Base-by-base conservation (phyloP, 2,113 vertebrate species). In the Xerus inauris region DNA sequence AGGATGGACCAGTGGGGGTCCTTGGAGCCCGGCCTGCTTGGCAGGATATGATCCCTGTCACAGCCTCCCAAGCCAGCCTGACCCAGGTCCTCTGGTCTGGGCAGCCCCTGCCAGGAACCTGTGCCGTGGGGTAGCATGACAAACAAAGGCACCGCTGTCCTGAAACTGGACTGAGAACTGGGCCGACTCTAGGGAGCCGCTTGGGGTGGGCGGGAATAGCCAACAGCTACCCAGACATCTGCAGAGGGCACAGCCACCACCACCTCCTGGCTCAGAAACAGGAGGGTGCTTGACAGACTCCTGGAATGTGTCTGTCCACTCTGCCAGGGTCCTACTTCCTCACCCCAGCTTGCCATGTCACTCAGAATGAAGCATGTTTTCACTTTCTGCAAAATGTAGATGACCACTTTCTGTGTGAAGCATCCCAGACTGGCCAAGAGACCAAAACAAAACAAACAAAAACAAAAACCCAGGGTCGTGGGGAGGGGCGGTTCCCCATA, bases 191-290 rank as follows among this genome's bases (percentile, higher is more conserved):
- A 14, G 54, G 14, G 93, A 95, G 79, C 76, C 42, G 69, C 82
- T 76, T 0, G 57, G 96, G 67, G 45, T 76, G 94, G 84, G 35
- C 57, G 4, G 86, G 59, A 54, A 76, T 22, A 19, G 45, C 49
- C 77, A 79, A 38, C 93, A 93, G 94, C 84, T 91, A 97, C 65
- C 94, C 49, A 95, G 95, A 67, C 91, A 97, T 96, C 96, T 98
- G 95, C 0, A 0, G 32, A 35, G 67, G 89, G 65, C 30, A 2
- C 2, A 11, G 40, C 4, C 12, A 8, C 57, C 5, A 24, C 80
- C 30, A 22, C 9, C 32, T 79, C 54, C 72, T 28, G 35, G 26
- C 32, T 40, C 20, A 16, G 24, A 59, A 59, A 24, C 59, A 45
- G 26, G n/a, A 10, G 20, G 17, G 64, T 6, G 62, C 35, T 17